These are phyloP conservation scores for Cenopis cana DNA, from an alignment of 2,888 invertebrate genomes.

Conservation along the genomic window DNA sequence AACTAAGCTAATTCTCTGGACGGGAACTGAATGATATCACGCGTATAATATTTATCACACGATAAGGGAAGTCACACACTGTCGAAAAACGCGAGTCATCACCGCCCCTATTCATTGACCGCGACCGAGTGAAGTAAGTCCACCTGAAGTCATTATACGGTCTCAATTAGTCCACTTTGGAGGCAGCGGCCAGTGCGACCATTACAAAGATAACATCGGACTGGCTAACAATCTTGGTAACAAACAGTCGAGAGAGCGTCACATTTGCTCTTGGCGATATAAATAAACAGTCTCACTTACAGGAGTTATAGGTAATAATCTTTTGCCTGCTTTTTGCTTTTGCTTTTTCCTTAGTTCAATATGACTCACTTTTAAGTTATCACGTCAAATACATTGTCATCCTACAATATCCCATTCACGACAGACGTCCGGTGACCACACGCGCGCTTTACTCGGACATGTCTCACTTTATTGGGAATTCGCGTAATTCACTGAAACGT, in stretches of 20 bases:
- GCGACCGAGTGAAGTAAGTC: constrained; percentile 13
- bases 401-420: constrained; percentile 24
- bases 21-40: no score
- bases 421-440: constrained; percentile 71
- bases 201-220: constrained; percentile 60
- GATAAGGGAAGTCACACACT: neutral
- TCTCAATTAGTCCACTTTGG: constrained; percentile 50
- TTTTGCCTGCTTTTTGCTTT: neutral
- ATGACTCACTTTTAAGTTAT: neutral
- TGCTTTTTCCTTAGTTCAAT: neutral
- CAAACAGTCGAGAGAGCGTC: constrained; percentile 1
- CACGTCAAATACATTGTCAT: constrained; percentile 17
- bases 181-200: constrained; percentile 53
- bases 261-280: no score
- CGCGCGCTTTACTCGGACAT: constrained; percentile 67
- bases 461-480: constrained; percentile 66
- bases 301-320: no score
- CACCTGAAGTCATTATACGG: constrained; percentile 36
- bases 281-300: no score
- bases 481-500: constrained; percentile 69
- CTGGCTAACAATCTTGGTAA: neutral
- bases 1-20: no score
- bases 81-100: neutral
- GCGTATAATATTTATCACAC: no score
- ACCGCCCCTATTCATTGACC: constrained; percentile 4